Conservation (phyloP, 2,797 vertebrate genomes). For the Mormyrops attenuatus region DNA sequence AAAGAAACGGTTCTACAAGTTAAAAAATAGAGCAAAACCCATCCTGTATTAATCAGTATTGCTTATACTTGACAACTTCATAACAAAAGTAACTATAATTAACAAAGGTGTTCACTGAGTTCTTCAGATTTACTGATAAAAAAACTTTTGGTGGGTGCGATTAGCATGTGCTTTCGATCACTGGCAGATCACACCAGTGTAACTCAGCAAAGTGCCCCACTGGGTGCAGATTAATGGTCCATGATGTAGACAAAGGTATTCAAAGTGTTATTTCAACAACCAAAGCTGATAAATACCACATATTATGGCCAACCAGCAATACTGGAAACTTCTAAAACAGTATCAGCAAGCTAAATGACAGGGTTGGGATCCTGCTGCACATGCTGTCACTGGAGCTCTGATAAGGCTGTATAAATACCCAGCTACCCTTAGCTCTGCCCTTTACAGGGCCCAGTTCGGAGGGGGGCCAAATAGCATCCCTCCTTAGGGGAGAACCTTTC, state of each 20-base stretch:
- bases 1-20: neutral
- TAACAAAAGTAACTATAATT: neutral
- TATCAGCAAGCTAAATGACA: neutral
- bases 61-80: neutral
- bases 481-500: neutral
- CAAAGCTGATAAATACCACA: neutral
- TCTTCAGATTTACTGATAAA: neutral
- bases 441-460: neutral
- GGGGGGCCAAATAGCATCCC: neutral
- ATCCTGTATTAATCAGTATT: neutral
- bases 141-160: neutral
- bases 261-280: neutral
- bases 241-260: neutral
- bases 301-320: neutral
- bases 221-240: neutral
- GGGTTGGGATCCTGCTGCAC: neutral
- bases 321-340: neutral
- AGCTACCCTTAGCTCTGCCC: slow-evolving; percentile 16
- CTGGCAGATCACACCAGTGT: neutral
- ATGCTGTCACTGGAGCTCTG: slow-evolving; percentile 41
- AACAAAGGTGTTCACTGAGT: neutral
- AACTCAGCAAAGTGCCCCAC: neutral
- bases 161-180: neutral
- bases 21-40: neutral
- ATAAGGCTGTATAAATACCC: slow-evolving; percentile 51